Base-by-base conservation (phyloP, 2,113 vertebrate species). In the Oreochromis spilurus region DNA sequence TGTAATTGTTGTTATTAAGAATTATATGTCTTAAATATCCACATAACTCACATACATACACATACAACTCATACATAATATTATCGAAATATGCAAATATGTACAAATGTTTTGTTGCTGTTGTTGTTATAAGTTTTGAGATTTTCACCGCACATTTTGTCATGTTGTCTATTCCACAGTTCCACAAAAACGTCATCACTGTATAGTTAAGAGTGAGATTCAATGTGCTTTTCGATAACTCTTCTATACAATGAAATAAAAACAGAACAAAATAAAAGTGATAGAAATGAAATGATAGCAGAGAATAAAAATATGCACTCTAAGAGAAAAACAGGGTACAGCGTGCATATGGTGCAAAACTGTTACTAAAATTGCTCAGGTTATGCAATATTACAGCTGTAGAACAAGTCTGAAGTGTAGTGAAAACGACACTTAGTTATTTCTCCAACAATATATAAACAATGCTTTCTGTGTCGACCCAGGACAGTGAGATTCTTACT, bases 1-100 rank as follows among this genome's bases (percentile, higher is more conserved):
- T 62, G 29, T n/a, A 62, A 36, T 62, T 36, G 17, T 36, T 62
- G 36, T 34, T 34, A 34, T 34, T 7, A 34, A 6, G 58, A n/a
- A 62, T n/a, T n/a, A 62, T 62, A 62, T 62, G 58, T 36, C 58
- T 62, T 62, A 62, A 36, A 62, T 62, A 36, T 36, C 58, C 31
- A 62, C 5, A 36, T 36, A 36, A 36, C 19, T 17, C 0, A 62
- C 31, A 36, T 12, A 19, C 29, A 62, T 19, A 36, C 31, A 36
- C 58, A n/a, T 62, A 36, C 0, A 62, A n/a, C 58, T 62, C 58
- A 2, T 9, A 62, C 31, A 62, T n/a, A 62, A 62, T n/a, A 0
- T 12, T 36, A 17, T 36, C 36, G 19, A 62, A 62, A 36, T 62
- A 62, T 62, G 31, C 31, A 62, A 7, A n/a, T 62, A 12, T n/a